Evolutionary conservation across 2,113 vertebrate genomes (phyloP).

Genomic region (Syngnathus scovelli): DNA sequence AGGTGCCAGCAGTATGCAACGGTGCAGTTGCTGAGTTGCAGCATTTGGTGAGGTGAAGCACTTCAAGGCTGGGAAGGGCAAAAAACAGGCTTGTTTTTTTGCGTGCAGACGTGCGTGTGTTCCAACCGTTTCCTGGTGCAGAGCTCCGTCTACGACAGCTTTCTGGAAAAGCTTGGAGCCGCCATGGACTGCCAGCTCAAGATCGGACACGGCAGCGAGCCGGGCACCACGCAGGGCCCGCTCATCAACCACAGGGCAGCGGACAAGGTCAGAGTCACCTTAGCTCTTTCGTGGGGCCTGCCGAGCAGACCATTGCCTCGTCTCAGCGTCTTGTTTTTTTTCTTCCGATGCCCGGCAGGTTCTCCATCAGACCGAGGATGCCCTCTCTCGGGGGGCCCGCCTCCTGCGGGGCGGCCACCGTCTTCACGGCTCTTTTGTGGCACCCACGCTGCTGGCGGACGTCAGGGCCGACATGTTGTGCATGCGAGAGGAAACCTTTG

Average conservation of each 20-base stretch:
- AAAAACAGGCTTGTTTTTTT: too few relatives aligned
- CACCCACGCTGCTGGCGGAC: slow-evolving; percentile 85
- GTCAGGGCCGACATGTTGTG: slow-evolving; percentile 88
- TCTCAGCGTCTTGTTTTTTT: too few relatives aligned
- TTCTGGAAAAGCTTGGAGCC: slow-evolving; percentile 78
- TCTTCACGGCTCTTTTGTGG: slow-evolving; percentile 83
- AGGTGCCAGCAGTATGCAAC: too few relatives aligned
- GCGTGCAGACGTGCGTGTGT: slow-evolving; percentile 86
- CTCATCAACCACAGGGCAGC: slow-evolving; percentile 87
- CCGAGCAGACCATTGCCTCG: too few relatives aligned
- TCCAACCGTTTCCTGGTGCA: slow-evolving; percentile 94
- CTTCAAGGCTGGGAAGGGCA: too few relatives aligned
- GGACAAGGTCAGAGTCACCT: slow-evolving; percentile 77
- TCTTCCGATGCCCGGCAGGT: slow-evolving; percentile 68
- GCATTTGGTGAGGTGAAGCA: too few relatives aligned
- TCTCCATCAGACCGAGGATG: slow-evolving; percentile 81
- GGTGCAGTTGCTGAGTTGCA: too few relatives aligned
- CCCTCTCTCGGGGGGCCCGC: slow-evolving; percentile 80
- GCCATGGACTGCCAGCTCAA: slow-evolving; percentile 79
- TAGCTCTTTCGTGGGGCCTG: not conserved
- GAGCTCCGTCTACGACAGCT: slow-evolving; percentile 80
- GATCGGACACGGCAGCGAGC: slow-evolving; percentile 83
- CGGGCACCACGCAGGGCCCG: slow-evolving; percentile 86
- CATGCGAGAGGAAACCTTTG: slow-evolving; percentile 85
- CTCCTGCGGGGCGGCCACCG: slow-evolving; percentile 83